Conservation (phyloP, 2,797 vertebrate genomes). For the Crocidura indochinensis region DNA sequence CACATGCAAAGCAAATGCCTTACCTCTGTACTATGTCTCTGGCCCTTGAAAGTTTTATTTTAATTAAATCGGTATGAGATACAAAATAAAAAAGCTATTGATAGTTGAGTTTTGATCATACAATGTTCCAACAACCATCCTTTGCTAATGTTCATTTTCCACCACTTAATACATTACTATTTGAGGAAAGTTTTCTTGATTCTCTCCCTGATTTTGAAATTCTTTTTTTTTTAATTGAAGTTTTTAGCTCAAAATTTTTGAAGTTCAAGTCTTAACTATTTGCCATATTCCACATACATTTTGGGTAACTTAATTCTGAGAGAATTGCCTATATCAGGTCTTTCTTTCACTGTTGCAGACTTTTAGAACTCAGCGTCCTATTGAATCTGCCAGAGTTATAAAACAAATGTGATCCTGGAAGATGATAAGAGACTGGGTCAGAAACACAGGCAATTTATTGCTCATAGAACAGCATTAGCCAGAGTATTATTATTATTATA, state of each 20-base stretch:
- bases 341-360: conserved; percentile 41
- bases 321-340: background rate
- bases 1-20: too few species aligned
- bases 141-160: too few species aligned
- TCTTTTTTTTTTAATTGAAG: background rate
- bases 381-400: background rate
- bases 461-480: background rate
- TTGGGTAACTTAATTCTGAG: conserved; percentile 28
- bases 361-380: background rate
- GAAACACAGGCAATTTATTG: conserved; percentile 10
- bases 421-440: background rate
- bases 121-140: background rate
- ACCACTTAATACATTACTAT: too few species aligned
- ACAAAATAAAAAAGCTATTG: background rate
- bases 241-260: background rate
- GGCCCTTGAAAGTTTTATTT: too few species aligned
- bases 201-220: conserved; percentile 26
- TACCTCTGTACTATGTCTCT: too few species aligned
- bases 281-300: background rate
- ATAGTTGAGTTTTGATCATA: too few species aligned
- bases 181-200: conserved; percentile 4
- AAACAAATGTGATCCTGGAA: conserved; percentile 6
- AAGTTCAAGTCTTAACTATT: background rate
- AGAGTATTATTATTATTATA: background rate
- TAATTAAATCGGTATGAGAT: too few species aligned